phyloP scores from a whole-genome alignment of 2,888 invertebrate genomes.

The Aelia acuminata region DNA sequence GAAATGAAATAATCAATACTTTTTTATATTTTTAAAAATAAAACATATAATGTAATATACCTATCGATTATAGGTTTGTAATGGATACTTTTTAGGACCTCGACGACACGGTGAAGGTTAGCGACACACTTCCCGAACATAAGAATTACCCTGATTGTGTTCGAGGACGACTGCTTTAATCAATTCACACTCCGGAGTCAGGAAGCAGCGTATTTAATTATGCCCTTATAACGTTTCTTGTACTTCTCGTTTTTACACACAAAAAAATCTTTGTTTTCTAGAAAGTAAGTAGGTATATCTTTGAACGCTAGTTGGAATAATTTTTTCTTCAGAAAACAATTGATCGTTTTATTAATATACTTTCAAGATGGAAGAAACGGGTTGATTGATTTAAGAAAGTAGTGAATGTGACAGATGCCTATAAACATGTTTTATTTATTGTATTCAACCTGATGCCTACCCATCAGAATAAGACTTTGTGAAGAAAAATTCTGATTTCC shows the following conservation, averaged over 20 bases:
- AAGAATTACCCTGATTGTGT: conserved; percentile 25
- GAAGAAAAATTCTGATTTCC: too few species aligned
- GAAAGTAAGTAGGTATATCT: background rate
- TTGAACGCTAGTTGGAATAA: background rate
- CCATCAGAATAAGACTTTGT: too few species aligned
- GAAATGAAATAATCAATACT: too few species aligned
- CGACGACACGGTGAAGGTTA: background rate
- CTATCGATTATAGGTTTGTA: background rate
- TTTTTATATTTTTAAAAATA: too few species aligned
- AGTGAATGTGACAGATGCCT: too few species aligned
- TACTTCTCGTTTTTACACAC: conserved; percentile 5
- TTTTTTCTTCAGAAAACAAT: background rate
- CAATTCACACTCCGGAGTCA: conserved; percentile 36
- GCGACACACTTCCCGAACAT: conserved; percentile 30
- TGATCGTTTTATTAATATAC: background rate
- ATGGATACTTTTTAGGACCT: conserved; percentile 24
- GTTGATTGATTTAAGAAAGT: too few species aligned
- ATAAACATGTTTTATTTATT: too few species aligned
- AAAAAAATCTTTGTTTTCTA: background rate
- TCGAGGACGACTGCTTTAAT: conserved; percentile 52
- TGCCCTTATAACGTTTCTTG: background rate
- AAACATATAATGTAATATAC: too few species aligned
- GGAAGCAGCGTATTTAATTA: conserved; percentile 50
- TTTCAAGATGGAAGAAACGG: background rate
- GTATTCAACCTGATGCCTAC: too few species aligned